Conservation (phyloP, 2,888 invertebrate species). For the Cephus runcator region DNA sequence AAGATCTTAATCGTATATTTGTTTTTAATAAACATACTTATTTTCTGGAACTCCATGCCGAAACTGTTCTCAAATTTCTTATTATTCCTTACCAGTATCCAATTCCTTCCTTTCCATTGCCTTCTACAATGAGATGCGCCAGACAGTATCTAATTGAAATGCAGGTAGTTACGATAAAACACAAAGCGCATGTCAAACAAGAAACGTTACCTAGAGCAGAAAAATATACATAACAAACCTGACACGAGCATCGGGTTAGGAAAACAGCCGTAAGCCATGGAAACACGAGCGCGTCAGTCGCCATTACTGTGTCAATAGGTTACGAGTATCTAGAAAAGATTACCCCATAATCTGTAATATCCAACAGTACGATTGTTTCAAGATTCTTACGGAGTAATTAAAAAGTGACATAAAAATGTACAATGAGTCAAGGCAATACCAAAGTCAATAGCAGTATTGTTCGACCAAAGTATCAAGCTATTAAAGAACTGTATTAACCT, state of each 20-base stretch:
- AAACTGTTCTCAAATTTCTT: not conserved
- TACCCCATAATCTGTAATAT: not conserved
- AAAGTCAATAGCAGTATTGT: not conserved
- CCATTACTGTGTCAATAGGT: not conserved
- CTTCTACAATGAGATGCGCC: too few relatives aligned
- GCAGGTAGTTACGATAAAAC: not conserved
- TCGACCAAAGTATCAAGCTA: not conserved
- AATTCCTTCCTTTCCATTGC: not conserved
- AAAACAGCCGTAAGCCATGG: not conserved
- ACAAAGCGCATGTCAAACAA: not conserved
- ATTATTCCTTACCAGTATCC: not conserved
- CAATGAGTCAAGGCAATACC: not conserved
- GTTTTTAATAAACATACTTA: too few relatives aligned
- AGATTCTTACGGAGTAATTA: not conserved
- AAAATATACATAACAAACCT: not conserved
- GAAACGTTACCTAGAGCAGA: not conserved
- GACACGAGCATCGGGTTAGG: not conserved
- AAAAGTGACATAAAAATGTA: too few relatives aligned
- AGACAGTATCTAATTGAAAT: not conserved
- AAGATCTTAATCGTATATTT: too few relatives aligned
- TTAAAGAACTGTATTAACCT: not conserved
- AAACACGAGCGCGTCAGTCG: not conserved
- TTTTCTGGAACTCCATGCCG: too few relatives aligned
- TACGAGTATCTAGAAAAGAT: not conserved
- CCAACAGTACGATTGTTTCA: not conserved